phyloP scores from a whole-genome alignment of 2,113 vertebrate species.

The Solenodon paradoxus region DNA sequence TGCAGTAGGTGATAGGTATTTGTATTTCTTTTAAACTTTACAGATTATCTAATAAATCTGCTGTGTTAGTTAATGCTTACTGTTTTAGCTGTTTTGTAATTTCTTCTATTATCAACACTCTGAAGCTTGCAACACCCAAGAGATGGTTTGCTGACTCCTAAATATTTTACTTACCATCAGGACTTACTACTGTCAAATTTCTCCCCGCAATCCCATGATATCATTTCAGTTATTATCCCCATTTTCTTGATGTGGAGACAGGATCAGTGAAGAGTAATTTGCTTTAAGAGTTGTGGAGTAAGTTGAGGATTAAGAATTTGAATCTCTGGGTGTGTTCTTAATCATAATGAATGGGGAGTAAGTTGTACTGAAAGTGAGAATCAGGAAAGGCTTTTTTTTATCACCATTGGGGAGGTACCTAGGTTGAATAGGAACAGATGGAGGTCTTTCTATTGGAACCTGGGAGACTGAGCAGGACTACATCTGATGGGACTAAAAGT shows the following conservation, averaged over 20 bases:
- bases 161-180: neutral
- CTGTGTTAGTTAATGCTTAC: conserved; percentile 28
- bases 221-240: neutral
- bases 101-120: neutral
- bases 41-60: conserved; percentile 30
- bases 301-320: neutral
- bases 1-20: neutral
- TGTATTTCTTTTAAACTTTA: conserved; percentile 19
- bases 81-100: neutral
- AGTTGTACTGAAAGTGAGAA: neutral
- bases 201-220: neutral
- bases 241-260: neutral
- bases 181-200: neutral
- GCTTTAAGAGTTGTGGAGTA: neutral
- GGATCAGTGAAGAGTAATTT: conserved; percentile 20
- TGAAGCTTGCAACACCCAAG: neutral
- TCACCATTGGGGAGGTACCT: neutral
- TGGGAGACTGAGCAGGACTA: neutral
- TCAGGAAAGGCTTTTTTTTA: neutral
- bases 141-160: neutral
- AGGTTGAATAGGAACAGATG: neutral
- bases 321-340: neutral
- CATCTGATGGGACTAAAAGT: neutral
- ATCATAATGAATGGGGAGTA: neutral
- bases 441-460: neutral